Percentiles rank a stretch among this genome's conserved stretches.
Conservation (phyloP, 2,888 invertebrate genomes). For the Drosophila quinaria region DNA sequence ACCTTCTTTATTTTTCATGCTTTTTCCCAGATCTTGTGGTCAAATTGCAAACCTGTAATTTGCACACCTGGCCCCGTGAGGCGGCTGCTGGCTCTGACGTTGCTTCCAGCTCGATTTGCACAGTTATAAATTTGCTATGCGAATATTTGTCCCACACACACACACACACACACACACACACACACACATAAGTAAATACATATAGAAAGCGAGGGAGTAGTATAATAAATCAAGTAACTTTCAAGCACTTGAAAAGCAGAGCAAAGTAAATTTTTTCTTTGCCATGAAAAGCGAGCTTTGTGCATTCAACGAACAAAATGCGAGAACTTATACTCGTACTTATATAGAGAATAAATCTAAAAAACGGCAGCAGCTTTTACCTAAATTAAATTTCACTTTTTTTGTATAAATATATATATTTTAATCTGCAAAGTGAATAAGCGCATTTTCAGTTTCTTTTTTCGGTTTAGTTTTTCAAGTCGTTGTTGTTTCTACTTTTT, state of each 20-base stretch:
- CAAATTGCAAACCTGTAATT: conserved; percentile 72
- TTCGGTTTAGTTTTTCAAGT: conserved; percentile 35
- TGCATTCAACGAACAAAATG: conserved; percentile 46
- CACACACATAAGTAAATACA: conserved; percentile 1
- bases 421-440: conserved; percentile 78
- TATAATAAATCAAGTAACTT: conserved; percentile 80
- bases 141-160: conserved; percentile 66
- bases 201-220: conserved; percentile 40
- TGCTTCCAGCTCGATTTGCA: conserved; percentile 49
- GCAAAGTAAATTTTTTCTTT: conserved; percentile 56
- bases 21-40: conserved; percentile 51
- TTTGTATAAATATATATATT: conserved; percentile 33
- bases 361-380: conserved; percentile 69
- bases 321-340: conserved; percentile 14
- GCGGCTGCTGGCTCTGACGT: conserved; percentile 49
- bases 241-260: conserved; percentile 75
- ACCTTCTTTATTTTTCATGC: conserved; percentile 3
- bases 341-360: conserved; percentile 44
- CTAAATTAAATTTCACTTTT: conserved; percentile 73
- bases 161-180: conserved; percentile 12
- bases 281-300: conserved; percentile 52
- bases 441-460: conserved; percentile 63
- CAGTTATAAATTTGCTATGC: conserved; percentile 63
- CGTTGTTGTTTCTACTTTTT: conserved; percentile 22
- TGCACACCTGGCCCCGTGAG: conserved; percentile 56